A percentile compares a stretch with the other conserved stretches of the same genome.
Conservation (phyloP, 1,140 invertebrate genomes). For the Solen grandis region DNA sequence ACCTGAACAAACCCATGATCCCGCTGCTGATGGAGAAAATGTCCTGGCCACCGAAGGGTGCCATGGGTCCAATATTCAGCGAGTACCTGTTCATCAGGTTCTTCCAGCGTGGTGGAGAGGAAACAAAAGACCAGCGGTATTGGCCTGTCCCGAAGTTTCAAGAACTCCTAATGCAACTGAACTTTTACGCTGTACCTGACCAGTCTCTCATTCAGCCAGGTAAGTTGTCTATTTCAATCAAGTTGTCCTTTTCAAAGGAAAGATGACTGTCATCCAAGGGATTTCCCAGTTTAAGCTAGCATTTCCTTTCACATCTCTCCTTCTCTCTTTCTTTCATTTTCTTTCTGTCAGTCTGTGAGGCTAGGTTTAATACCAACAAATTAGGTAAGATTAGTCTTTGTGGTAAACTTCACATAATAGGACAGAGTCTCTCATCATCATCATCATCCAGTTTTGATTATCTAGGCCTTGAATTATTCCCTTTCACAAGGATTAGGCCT, state of each 20-base stretch:
- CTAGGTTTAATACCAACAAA: too few species aligned
- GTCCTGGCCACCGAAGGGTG: conserved; percentile 76
- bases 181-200: conserved; percentile 65
- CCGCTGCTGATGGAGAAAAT: conserved; percentile 76
- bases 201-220: conserved; percentile 56
- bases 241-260: too few species aligned
- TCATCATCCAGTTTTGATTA: too few species aligned
- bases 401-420: too few species aligned
- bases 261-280: too few species aligned
- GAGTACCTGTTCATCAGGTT: conserved; percentile 78
- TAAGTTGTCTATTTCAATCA: too few species aligned
- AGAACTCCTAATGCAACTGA: conserved; percentile 76
- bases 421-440: too few species aligned
- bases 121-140: conserved; percentile 65
- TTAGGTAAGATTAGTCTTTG: too few species aligned
- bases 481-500: too few species aligned
- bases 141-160: conserved; percentile 75
- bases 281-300: too few species aligned
- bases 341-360: neutral
- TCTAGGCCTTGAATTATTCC: too few species aligned
- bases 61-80: conserved; percentile 79
- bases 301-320: neutral
- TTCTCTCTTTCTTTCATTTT: too few species aligned
- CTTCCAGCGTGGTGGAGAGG: conserved; percentile 66
- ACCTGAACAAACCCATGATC: conserved; percentile 74